Percentiles rank a stretch among this genome's conserved stretches.
These are phyloP conservation scores for Oncorhynchus kisutch DNA, from an alignment of 2,113 vertebrate species.

Conservation along the genomic window DNA sequence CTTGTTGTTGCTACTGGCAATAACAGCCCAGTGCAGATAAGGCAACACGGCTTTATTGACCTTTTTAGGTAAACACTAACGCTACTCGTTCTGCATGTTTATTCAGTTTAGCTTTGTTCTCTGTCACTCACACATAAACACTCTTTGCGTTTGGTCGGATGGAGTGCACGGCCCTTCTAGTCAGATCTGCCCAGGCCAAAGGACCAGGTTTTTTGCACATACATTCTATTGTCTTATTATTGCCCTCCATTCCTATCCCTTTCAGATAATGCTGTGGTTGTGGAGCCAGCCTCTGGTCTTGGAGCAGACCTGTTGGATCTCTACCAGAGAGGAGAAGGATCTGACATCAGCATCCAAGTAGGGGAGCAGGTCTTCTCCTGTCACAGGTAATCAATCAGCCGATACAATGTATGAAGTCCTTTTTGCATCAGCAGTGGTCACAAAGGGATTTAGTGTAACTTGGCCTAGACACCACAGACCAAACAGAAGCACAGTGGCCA, in stretches of 20 bases:
- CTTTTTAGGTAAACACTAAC: background rate
- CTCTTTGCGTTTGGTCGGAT: background rate
- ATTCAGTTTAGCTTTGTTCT: background rate
- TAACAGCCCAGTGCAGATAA: conserved; percentile 12
- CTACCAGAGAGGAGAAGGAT: conserved; percentile 75
- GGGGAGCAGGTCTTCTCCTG: conserved; percentile 82
- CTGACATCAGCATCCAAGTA: conserved; percentile 85
- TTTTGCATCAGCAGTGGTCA: too few relatives aligned
- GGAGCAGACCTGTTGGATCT: conserved; percentile 84
- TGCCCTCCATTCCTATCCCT: background rate
- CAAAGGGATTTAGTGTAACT: background rate
- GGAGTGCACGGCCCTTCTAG: too few relatives aligned
- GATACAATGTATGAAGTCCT: too few relatives aligned
- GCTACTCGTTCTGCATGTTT: background rate
- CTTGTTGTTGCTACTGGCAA: background rate
- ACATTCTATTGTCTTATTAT: background rate
- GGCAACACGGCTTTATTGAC: background rate
- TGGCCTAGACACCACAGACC: background rate
- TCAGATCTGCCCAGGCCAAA: too few relatives aligned
- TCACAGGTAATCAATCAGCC: conserved; percentile 80
- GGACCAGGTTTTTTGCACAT: too few relatives aligned
- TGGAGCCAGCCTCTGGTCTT: conserved; percentile 81
- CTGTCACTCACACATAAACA: background rate
- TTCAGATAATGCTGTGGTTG: conserved; percentile 27
- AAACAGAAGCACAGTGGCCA: background rate